Conservation (phyloP, 2,888 invertebrate genomes). For the Nasonovia ribisnigri region DNA sequence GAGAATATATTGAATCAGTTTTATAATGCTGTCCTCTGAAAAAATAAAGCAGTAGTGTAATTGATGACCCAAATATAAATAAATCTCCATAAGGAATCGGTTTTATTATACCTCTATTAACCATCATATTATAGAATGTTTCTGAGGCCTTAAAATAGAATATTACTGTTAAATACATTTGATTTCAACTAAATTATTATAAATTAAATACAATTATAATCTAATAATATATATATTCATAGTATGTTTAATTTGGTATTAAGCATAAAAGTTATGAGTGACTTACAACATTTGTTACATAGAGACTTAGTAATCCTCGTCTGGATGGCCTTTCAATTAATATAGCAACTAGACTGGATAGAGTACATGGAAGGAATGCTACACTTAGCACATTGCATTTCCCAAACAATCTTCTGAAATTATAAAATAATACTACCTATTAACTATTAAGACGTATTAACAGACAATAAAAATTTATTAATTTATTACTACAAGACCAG, state of each 20-base stretch:
- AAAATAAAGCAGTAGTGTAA: slow-evolving; percentile 75
- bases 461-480: neutral
- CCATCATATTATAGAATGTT: slow-evolving; percentile 81
- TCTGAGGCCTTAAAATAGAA: slow-evolving; percentile 76
- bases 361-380: slow-evolving; percentile 80
- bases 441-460: too few relatives aligned
- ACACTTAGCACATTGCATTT: slow-evolving; percentile 79
- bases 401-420: slow-evolving; percentile 76
- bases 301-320: slow-evolving; percentile 80
- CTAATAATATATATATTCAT: neutral
- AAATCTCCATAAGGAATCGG: slow-evolving; percentile 78
- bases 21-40: slow-evolving; percentile 74
- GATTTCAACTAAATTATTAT: neutral
- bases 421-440: slow-evolving; percentile 61
- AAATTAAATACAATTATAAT: neutral
- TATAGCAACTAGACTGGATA: slow-evolving; percentile 81
- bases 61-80: slow-evolving; percentile 77
- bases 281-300: slow-evolving; percentile 84
- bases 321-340: slow-evolving; percentile 82
- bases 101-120: slow-evolving; percentile 75
- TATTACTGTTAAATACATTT: neutral
- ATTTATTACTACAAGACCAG: too few relatives aligned
- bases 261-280: neutral
- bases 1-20: slow-evolving; percentile 75
- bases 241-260: neutral